These are phyloP conservation scores for Andrena haemorrhoa DNA, from an alignment of 2,888 invertebrate species.

Conservation along the genomic window DNA sequence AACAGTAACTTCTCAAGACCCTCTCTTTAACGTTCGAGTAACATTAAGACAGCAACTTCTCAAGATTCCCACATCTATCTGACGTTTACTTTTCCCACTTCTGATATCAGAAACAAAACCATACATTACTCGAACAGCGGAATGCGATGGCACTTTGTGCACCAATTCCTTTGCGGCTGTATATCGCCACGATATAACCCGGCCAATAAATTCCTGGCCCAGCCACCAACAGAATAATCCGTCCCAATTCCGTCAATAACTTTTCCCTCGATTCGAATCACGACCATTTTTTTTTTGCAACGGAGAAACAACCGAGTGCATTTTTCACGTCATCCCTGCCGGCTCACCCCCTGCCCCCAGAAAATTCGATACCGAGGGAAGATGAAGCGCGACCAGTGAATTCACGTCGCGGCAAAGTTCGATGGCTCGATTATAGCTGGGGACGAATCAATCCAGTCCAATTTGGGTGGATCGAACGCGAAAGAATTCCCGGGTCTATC, in stretches of 20 bases:
- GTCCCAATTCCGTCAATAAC: constrained; percentile 13
- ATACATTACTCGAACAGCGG: too few species aligned
- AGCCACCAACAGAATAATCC: not conserved
- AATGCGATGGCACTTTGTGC: too few species aligned
- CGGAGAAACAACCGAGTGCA: not conserved
- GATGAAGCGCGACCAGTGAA: constrained; percentile 23
- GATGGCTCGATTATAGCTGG: not conserved
- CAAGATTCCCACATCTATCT: too few species aligned
- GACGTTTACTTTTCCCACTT: too few species aligned
- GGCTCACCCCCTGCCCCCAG: not conserved
- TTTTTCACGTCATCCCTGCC: constrained; percentile 8
- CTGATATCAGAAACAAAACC: too few species aligned
- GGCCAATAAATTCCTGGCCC: too few species aligned
- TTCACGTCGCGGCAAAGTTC: constrained; percentile 29
- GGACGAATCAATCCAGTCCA: constrained; percentile 37
- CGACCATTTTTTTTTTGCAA: not conserved
- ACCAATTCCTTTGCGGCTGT: too few species aligned
- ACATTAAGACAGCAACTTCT: too few species aligned
- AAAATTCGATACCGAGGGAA: not conserved
- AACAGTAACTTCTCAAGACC: constrained; percentile 1
- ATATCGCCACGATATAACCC: too few species aligned
- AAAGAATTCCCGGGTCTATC: constrained; percentile 5
- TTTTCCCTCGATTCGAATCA: not conserved
- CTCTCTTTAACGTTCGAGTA: too few species aligned
- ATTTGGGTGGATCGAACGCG: constrained; percentile 22